These are phyloP conservation scores for Azemiops feae DNA, from an alignment of 2,113 vertebrate genomes.

Conservation along the genomic window DNA sequence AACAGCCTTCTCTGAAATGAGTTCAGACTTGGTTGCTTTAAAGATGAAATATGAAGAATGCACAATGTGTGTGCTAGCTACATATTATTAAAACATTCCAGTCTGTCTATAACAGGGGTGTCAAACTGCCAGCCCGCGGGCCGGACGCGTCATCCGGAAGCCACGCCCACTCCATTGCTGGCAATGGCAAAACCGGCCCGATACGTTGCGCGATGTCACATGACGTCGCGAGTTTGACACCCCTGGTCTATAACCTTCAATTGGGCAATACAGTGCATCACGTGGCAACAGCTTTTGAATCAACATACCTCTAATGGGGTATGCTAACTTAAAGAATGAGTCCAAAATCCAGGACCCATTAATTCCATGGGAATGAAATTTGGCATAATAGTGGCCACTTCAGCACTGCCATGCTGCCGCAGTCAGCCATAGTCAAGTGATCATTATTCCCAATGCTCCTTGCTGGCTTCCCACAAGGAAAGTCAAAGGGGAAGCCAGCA, in stretches of 20 bases:
- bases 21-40: not conserved
- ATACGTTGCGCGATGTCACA: no score
- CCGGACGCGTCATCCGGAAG: no score
- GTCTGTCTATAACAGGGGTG: not conserved
- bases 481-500: not conserved
- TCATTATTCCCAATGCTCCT: not conserved
- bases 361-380: not conserved
- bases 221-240: no score
- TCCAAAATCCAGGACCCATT: not conserved
- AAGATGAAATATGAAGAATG: not conserved
- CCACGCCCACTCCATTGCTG: no score
- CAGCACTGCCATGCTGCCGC: not conserved
- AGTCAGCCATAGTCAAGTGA: not conserved
- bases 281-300: not conserved
- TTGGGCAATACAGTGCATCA: not conserved
- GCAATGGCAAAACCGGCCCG: no score
- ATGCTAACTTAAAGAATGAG: not conserved
- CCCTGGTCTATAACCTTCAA: not conserved
- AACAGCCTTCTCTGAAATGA: not conserved
- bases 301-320: not conserved
- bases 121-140: no score
- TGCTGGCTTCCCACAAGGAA: not conserved
- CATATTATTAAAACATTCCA: not conserved
- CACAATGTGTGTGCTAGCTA: not conserved
- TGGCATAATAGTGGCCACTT: not conserved